Conservation (phyloP, 2,888 invertebrate species). For the Glaucopsyche alexis region DNA sequence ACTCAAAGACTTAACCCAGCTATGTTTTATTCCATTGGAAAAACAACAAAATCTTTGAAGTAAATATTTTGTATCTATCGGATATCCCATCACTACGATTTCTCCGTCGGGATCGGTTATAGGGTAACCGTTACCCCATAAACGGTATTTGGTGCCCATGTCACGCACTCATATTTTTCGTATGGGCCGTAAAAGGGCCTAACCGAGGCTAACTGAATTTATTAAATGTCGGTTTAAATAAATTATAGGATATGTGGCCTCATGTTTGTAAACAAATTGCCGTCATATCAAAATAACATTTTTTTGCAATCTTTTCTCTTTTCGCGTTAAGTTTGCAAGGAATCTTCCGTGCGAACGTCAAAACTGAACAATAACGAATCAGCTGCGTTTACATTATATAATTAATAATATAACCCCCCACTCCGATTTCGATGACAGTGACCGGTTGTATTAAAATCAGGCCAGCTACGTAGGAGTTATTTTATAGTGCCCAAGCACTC, state of each 20-base stretch:
- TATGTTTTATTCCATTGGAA: no score
- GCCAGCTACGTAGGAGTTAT: no score
- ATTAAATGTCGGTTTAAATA: conserved; percentile 24
- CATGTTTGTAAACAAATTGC: conserved; percentile 8
- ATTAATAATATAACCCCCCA: no score
- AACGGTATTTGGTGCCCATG: conserved; percentile 28
- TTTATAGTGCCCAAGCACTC: no score
- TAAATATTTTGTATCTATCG: not conserved
- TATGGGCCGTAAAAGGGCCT: conserved; percentile 26
- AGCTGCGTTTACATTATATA: no score
- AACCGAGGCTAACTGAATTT: conserved; percentile 25
- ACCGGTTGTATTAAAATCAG: no score
- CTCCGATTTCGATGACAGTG: no score
- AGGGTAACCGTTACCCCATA: conserved; percentile 12
- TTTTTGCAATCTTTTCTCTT: no score
- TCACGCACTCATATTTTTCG: conserved; percentile 30
- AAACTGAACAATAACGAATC: no score
- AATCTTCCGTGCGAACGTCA: no score
- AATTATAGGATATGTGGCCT: conserved; percentile 14
- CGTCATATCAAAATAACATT: not conserved
- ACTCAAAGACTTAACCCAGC: not conserved
- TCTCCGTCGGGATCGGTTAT: not conserved
- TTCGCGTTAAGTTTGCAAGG: no score
- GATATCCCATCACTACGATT: not conserved
- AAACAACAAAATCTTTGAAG: not conserved